Conservation (phyloP, 2,888 invertebrate genomes). For the Eutolmus rufibarbis region DNA sequence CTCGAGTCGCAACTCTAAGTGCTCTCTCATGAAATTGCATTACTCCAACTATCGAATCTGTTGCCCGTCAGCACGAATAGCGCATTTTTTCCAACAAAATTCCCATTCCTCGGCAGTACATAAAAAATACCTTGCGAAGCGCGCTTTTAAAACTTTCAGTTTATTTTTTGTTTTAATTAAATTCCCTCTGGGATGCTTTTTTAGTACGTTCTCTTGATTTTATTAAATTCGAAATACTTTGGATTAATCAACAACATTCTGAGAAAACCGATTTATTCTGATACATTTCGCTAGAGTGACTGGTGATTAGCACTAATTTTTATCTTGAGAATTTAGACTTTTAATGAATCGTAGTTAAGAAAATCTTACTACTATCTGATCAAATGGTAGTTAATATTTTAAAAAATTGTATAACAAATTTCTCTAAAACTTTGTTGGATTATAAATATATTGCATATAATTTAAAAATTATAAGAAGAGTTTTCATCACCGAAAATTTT, state of each 20-base stretch:
- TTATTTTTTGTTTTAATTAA: background rate
- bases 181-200: background rate
- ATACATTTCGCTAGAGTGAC: no score
- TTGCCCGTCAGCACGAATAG: background rate
- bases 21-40: conserved; percentile 37
- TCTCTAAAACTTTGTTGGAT: no score
- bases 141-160: background rate
- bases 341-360: no score
- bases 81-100: background rate
- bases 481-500: no score
- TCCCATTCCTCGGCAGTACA: background rate
- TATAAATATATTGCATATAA: no score
- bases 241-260: background rate
- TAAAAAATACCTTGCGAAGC: background rate
- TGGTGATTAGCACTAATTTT: no score
- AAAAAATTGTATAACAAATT: no score
- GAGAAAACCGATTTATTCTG: no score
- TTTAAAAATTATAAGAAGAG: no score
- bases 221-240: background rate
- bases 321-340: no score
- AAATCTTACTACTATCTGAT: background rate
- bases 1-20: conserved; percentile 8
- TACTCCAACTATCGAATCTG: conserved; percentile 17
- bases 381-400: background rate
- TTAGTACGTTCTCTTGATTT: background rate